Evolutionary conservation across 2,888 invertebrate species (phyloP), one percentile per base, ranked within the genome.

Genomic region (Synergus laeviventris): DNA sequence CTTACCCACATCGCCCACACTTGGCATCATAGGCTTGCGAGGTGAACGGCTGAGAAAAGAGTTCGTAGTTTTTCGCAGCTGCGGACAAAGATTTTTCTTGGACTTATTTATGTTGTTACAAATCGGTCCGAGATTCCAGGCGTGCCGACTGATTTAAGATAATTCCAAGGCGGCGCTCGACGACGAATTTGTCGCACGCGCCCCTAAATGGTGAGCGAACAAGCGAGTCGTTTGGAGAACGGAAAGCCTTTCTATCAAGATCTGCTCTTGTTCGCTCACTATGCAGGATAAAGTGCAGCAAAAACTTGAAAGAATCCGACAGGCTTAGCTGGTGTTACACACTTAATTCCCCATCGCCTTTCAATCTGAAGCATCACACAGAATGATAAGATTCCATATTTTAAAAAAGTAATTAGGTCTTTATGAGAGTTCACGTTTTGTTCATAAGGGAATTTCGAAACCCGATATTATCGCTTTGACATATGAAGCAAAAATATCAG

Each of bases 91-190:
- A 75, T 76, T 79, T 84, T 85, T 85, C 82, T 82, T 81, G 79
- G 76, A 31, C 66, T 75, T 79, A 78, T 85, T 87, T 87, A 88
- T 83, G 87, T 87, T 84, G 86, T 83, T 87, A 88, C 89, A 88
- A 89, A 89, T 89, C 89, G 88, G 81, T 83, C 79, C 88, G 74
- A 84, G 87, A 90, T 89, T 89, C 89, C 89, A 86, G 85, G 86
- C 88, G 84, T 86, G 87, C 88, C 88, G 81, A 42, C 83, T 85
- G 88, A 89, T 89, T 89, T 86, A 86, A 88, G 86, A 89, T 87
- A 88, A 88, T 88, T 84, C 76, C 81, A 84, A 79, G 82, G 81
- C 83, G 80, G 80, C 82, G 73, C 80, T 78, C 64, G 79, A 79
- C 82, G 85, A 86, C 87, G 86, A 85, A 89, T 89, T 87, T 87